Conservation (phyloP, 2,113 vertebrate genomes). For the Drymodes brunneopygia region DNA sequence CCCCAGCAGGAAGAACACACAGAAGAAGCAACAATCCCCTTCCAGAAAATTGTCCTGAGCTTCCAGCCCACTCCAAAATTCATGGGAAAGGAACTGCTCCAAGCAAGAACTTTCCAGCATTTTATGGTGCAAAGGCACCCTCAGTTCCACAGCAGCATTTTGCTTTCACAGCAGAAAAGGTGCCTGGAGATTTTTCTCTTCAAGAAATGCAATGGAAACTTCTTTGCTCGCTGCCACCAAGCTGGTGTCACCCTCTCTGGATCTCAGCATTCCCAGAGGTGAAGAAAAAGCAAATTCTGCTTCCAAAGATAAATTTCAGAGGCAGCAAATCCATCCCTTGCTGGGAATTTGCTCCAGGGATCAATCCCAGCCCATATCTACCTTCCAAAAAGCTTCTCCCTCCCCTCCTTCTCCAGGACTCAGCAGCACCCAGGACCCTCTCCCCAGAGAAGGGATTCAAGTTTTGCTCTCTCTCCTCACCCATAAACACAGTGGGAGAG, state of each 20-base stretch:
- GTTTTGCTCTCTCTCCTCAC: neutral
- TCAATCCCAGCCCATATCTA: rapidly evolving
- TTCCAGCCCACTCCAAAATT: neutral
- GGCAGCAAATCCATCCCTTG: neutral
- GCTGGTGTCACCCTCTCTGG: neutral
- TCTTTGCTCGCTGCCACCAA: neutral
- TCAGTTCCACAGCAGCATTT: neutral
- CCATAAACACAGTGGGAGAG: neutral
- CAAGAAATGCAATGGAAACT: neutral
- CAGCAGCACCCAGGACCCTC: neutral
- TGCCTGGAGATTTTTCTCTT: neutral
- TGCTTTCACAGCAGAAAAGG: neutral
- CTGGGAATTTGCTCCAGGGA: neutral
- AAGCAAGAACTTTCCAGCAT: neutral
- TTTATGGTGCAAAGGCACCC: neutral
- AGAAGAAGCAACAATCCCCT: neutral
- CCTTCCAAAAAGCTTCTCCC: too few relatives aligned
- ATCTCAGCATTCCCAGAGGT: neutral
- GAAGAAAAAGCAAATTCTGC: neutral
- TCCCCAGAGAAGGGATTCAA: neutral
- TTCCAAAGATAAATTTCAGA: neutral
- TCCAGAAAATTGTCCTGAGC: neutral
- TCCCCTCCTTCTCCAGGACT: neutral
- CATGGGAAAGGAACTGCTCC: rapidly evolving
- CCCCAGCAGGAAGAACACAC: neutral